Conservation (phyloP, 2,888 invertebrate genomes). For the Amiota mariae region DNA sequence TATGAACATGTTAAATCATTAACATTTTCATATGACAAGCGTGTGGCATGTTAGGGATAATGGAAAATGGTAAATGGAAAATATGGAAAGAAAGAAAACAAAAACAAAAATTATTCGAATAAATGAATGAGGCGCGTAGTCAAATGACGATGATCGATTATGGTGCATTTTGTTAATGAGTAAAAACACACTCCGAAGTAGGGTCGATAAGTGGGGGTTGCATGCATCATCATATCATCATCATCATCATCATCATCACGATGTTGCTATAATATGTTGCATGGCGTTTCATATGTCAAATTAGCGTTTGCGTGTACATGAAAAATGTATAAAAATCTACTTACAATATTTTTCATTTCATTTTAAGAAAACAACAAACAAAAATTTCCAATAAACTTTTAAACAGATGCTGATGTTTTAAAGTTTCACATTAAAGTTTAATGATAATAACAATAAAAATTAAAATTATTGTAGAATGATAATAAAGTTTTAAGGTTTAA, state of each 20-base stretch:
- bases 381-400: neutral
- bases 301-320: slow-evolving; percentile 34
- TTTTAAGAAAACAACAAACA: too few relatives aligned
- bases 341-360: too few relatives aligned
- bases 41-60: neutral
- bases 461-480: neutral
- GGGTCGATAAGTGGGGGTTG: slow-evolving; percentile 34
- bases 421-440: neutral
- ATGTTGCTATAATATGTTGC: too few relatives aligned
- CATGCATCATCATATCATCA: slow-evolving; percentile 27
- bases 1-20: slow-evolving; percentile 25
- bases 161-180: slow-evolving; percentile 34
- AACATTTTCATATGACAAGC: slow-evolving; percentile 36
- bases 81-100: neutral
- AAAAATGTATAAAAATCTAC: slow-evolving; percentile 4
- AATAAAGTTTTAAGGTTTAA: slow-evolving; percentile 14
- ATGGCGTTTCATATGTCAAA: slow-evolving; percentile 28
- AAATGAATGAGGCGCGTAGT: slow-evolving; percentile 12
- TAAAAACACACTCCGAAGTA: neutral
- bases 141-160: slow-evolving; percentile 40
- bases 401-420: slow-evolving; percentile 21
- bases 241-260: slow-evolving; percentile 43
- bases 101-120: neutral
- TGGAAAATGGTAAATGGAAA: too few relatives aligned
- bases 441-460: neutral